Percentiles rank a stretch among this genome's conserved stretches.
phyloP scores from a whole-genome alignment of 2,888 invertebrate genomes.

The Crossocerus cetratus region DNA sequence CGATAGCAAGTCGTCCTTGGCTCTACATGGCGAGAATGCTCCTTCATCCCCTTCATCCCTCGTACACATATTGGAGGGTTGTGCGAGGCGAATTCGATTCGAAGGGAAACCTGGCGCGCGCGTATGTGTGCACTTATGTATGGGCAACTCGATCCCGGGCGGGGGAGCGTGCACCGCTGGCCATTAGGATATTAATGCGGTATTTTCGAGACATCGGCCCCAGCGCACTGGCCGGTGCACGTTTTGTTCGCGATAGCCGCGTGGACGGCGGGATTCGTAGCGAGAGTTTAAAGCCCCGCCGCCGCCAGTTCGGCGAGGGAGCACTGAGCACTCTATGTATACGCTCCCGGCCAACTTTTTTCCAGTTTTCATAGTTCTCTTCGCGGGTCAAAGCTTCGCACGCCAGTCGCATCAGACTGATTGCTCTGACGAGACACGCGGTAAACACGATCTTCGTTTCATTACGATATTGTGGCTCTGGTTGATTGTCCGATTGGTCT shows the following conservation, averaged over 20 bases:
- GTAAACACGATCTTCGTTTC: too few species aligned
- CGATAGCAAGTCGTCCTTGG: too few species aligned
- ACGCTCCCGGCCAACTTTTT: conserved; percentile 48
- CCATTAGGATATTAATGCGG: conserved; percentile 54
- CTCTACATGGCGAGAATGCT: too few species aligned
- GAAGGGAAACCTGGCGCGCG: too few species aligned
- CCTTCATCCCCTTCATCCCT: too few species aligned
- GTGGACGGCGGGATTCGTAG: not conserved
- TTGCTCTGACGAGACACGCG: conserved; percentile 24
- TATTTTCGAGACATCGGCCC: conserved; percentile 13
- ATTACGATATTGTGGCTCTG: too few species aligned
- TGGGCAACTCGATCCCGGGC: not conserved
- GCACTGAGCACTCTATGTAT: conserved; percentile 46
- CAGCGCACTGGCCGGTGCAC: conserved; percentile 11
- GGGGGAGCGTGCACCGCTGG: conserved; percentile 20
- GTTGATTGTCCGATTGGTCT: too few species aligned
- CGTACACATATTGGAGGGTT: too few species aligned
- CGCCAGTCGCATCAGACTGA: conserved; percentile 38
- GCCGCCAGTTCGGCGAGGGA: not conserved
- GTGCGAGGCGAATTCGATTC: too few species aligned
- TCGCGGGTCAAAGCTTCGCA: too few species aligned
- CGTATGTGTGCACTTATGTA: too few species aligned
- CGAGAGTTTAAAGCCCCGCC: too few species aligned
- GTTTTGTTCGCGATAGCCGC: conserved; percentile 29
- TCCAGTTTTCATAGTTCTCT: conserved; percentile 14